These are phyloP conservation scores for Oxyura jamaicensis DNA, from an alignment of 2,113 vertebrate species.

Conservation along the genomic window DNA sequence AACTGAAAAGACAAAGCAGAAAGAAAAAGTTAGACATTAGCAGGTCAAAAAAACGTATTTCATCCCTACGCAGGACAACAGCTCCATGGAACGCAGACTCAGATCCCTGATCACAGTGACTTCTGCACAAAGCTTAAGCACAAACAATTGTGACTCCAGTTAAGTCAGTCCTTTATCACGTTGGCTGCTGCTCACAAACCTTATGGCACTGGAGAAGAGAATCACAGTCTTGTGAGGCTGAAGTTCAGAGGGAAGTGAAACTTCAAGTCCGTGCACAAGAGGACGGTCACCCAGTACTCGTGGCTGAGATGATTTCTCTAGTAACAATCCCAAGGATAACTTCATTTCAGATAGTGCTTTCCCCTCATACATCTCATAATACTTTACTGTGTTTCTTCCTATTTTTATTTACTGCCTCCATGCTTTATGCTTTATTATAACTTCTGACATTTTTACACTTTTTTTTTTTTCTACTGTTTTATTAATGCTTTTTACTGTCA, in stretches of 20 bases:
- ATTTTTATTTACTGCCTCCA: background rate
- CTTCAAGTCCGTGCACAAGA: fast-evolving
- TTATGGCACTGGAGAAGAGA: background rate
- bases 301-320: background rate
- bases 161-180: background rate
- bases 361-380: background rate
- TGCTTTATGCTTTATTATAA: background rate
- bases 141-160: background rate
- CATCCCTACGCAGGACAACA: background rate
- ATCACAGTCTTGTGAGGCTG: background rate
- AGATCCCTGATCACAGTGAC: background rate
- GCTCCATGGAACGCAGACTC: background rate
- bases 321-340: background rate
- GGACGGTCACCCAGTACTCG: background rate
- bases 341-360: background rate
- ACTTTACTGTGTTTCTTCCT: background rate
- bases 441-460: background rate
- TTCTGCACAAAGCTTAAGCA: background rate
- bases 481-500: background rate
- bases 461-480: background rate
- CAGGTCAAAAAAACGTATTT: background rate
- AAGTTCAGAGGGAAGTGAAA: constrained; percentile 1
- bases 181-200: background rate
- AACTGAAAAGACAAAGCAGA: constrained; percentile 77
- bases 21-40: background rate